Percentiles rank a stretch among this genome's conserved stretches.
Evolutionary conservation across 2,888 invertebrate species (phyloP).

Genomic region (Heterodera filipjevi): DNA sequence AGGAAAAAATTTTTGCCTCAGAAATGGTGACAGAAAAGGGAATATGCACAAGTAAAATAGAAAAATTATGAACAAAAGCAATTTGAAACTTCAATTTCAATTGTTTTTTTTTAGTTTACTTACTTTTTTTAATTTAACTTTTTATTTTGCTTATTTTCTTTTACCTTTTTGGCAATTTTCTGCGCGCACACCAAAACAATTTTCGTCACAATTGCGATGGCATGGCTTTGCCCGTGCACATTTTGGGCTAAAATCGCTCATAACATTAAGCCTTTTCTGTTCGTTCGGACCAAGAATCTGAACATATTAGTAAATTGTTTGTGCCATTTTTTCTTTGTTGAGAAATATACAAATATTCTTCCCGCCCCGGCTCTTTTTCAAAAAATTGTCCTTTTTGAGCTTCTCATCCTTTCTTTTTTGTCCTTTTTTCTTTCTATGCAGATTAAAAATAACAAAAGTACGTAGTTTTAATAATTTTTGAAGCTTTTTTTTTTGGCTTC

Average conservation of each 20-base stretch:
- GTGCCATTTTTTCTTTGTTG: too few species aligned
- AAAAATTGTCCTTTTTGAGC: too few species aligned
- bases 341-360: background rate
- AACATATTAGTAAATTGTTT: too few species aligned
- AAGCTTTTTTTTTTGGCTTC: too few species aligned
- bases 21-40: background rate
- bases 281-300: slow-evolving; percentile 32
- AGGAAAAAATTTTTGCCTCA: background rate
- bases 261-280: slow-evolving; percentile 11
- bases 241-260: slow-evolving; percentile 14
- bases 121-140: background rate
- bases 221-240: slow-evolving; percentile 21
- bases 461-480: too few species aligned
- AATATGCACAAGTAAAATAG: background rate
- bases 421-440: too few species aligned
- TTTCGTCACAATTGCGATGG: slow-evolving; percentile 10
- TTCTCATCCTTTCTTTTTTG: too few species aligned
- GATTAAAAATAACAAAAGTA: too few species aligned
- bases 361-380: too few species aligned
- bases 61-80: background rate
- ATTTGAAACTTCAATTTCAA: background rate
- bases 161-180: slow-evolving; percentile 39
- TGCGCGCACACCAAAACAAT: slow-evolving; percentile 34
- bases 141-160: background rate
- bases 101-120: background rate